Conservation (phyloP, 2,888 invertebrate genomes). For the Lomographa bimaculata region DNA sequence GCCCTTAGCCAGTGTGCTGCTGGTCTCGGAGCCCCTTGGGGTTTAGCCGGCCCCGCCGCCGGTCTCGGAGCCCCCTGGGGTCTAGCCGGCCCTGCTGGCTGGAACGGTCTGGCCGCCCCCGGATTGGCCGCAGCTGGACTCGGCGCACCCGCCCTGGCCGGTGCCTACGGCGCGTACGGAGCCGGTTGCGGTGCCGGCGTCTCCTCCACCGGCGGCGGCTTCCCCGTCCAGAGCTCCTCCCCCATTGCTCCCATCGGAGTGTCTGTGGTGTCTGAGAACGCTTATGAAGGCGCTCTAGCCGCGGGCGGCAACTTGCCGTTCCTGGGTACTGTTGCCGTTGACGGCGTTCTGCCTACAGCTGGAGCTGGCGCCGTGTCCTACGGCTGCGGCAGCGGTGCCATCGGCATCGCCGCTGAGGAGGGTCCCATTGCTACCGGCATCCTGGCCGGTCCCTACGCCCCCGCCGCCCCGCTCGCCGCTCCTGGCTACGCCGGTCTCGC, state of each 20-base stretch:
- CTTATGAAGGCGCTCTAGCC: constrained; percentile 47
- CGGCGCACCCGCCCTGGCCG: neutral
- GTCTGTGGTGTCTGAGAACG: constrained; percentile 51
- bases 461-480: constrained; percentile 23
- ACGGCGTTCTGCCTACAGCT: constrained; percentile 48
- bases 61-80: constrained; percentile 13
- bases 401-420: constrained; percentile 42
- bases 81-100: constrained; percentile 1
- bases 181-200: constrained; percentile 31
- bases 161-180: constrained; percentile 6
- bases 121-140: constrained; percentile 3
- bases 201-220: constrained; percentile 48
- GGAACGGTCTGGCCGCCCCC: constrained; percentile 2
- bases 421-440: constrained; percentile 24
- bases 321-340: constrained; percentile 50
- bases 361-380: constrained; percentile 51
- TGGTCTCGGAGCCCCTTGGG: constrained; percentile 10
- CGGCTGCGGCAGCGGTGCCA: constrained; percentile 47
- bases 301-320: constrained; percentile 56
- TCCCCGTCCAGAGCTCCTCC: constrained; percentile 48
- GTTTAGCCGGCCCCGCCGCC: constrained; percentile 3
- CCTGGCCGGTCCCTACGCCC: constrained; percentile 20
- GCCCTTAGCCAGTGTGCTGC: constrained; percentile 20
- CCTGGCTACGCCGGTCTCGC: constrained; percentile 8
- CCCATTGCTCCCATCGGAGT: constrained; percentile 50